Evolutionary conservation across 1,140 invertebrate genomes (phyloP), one percentile per base, ranked within the genome.

Genomic region (Mylabris phalerata): DNA sequence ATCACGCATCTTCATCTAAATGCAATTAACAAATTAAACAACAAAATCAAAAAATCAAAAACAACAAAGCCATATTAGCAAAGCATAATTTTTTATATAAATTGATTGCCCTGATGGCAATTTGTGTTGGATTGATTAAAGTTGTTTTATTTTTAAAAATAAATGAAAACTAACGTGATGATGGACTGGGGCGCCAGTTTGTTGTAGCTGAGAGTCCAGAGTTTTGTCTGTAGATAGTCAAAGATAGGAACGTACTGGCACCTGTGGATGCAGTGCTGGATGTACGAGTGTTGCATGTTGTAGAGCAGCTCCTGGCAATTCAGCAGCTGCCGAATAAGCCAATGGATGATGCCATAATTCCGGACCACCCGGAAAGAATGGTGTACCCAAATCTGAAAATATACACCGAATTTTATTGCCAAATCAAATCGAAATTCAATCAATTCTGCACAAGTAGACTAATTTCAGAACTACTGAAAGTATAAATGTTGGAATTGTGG

Each of bases 231-330:
- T 86, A 88, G 89, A 89, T 92, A 92, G 89, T 93, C 89, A 93
- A 87, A 93, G 90, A 86, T 92, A 93, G 80, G 89, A 92, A 83
- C 90, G 88, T 81, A 93, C 90, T 75, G 92, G 92, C 80, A 95
- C 90, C 85, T 97, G 93, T 76, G 93, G 92, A 81, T 96, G 92
- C 76, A 95, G 87, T 75, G 93, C 93, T 73, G 93, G 93, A 79
- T 96, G 93, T 67, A 96, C 90, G 67, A 95, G 82, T 52, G 89
- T 88, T 62, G 88, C 86, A 76, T 93, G 91, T 74, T 93, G 92
- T 65, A 94, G 81, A 49, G 86, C 82, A 43, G 88, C 84, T 38
- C 85, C 85, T 58, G 88, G 90, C 71, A 93, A 78, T 74, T 93
- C 90, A 55, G 87, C 87, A 49, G 88, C 87, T 55, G 85, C 81